Evolutionary conservation across 1,140 invertebrate species (phyloP).

Genomic region (Andricus grossulariae): DNA sequence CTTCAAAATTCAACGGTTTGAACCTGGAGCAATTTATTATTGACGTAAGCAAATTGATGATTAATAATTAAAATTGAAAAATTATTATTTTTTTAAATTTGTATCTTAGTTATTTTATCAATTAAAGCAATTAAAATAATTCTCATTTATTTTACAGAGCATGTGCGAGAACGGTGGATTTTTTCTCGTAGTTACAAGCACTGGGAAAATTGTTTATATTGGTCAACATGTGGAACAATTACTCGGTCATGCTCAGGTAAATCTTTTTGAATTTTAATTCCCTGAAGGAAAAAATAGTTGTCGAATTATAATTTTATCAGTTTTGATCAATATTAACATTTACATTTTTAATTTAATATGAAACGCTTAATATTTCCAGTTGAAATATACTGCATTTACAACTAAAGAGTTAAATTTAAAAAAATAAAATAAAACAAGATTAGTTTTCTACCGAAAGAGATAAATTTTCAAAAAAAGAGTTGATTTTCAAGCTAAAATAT

Average conservation of each 20-base stretch:
- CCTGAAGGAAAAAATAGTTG: no score
- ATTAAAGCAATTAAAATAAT: slow-evolving; percentile 65
- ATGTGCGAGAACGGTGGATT: slow-evolving; percentile 81
- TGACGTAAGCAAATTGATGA: slow-evolving; percentile 58
- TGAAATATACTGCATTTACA: no score
- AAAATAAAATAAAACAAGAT: no score
- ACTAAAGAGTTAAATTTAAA: no score
- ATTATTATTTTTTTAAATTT: slow-evolving; percentile 38
- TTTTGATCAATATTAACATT: neutral
- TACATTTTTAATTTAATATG: no score
- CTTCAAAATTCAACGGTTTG: slow-evolving; percentile 56
- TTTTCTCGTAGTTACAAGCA: slow-evolving; percentile 86
- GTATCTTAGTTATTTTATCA: slow-evolving; percentile 39
- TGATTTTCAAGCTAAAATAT: no score
- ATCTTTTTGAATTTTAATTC: slow-evolving; percentile 21
- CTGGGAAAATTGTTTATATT: slow-evolving; percentile 91
- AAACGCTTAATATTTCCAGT: no score
- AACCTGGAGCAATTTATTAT: slow-evolving; percentile 67
- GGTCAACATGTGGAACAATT: slow-evolving; percentile 89
- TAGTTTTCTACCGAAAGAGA: no score
- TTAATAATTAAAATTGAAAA: slow-evolving; percentile 9
- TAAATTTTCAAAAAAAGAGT: no score
- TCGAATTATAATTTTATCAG: neutral
- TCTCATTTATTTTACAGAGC: slow-evolving; percentile 71
- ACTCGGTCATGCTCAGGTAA: slow-evolving; percentile 90